Conservation (phyloP, 2,888 invertebrate genomes). For the Globia sparganii region DNA sequence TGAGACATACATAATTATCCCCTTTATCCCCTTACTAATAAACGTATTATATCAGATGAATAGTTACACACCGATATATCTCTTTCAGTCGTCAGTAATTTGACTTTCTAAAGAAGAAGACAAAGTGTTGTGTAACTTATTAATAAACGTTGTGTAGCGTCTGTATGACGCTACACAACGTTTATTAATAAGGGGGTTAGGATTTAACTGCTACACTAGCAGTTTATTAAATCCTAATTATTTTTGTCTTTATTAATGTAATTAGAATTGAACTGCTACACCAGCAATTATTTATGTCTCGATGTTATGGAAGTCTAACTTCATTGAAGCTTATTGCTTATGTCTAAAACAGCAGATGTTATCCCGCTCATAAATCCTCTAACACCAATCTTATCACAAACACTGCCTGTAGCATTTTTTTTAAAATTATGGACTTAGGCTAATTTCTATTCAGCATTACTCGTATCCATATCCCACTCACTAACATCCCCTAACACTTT, state of each 20-base stretch:
- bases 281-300: neutral
- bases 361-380: neutral
- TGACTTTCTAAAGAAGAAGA: too few species aligned
- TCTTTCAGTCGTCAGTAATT: too few species aligned
- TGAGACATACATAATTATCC: neutral
- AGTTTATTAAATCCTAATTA: neutral
- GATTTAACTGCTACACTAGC: neutral
- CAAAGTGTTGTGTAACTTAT: too few species aligned
- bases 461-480: neutral
- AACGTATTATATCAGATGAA: too few species aligned
- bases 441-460: neutral
- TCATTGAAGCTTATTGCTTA: neutral
- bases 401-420: constrained; percentile 40
- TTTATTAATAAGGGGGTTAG: too few species aligned
- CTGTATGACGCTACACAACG: too few species aligned
- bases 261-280: neutral
- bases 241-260: neutral
- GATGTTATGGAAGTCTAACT: neutral
- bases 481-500: neutral
- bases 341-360: neutral
- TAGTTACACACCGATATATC: too few species aligned
- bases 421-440: neutral
- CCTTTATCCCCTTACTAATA: too few species aligned
- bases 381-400: constrained; percentile 49
- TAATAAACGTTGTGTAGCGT: too few species aligned